Evolutionary conservation across 2,797 vertebrate genomes (phyloP).

Genomic region (Kryptolebias ocellatus): DNA sequence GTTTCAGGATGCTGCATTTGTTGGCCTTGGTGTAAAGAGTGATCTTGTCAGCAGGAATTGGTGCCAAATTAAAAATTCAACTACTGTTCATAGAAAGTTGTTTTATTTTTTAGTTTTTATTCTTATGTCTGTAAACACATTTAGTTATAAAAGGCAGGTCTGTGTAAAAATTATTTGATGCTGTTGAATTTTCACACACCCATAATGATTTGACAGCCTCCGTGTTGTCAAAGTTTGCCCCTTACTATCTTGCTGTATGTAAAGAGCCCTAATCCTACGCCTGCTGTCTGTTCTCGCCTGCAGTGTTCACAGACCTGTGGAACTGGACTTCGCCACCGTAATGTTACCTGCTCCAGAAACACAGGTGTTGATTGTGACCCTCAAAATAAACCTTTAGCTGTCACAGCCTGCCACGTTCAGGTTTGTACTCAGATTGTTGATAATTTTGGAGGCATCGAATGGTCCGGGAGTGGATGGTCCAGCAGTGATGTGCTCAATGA

Average conservation of each 20-base stretch:
- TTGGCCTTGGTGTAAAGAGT: no score
- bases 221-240: neutral
- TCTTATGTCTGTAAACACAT: no score
- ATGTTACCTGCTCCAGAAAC: conserved; percentile 84
- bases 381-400: conserved; percentile 67
- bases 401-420: conserved; percentile 67
- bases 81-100: no score
- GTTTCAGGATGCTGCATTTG: no score
- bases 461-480: conserved; percentile 91
- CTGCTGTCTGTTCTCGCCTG: neutral
- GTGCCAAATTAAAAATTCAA: no score
- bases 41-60: no score
- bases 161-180: no score
- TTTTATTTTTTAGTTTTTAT: no score
- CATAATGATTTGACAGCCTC: no score
- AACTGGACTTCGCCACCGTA: conserved; percentile 79
- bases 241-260: neutral
- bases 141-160: no score
- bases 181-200: no score
- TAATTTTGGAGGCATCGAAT: conserved; percentile 72
- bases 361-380: conserved; percentile 79
- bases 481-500: conserved; percentile 89
- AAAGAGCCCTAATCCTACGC: neutral
- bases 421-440: conserved; percentile 75
- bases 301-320: conserved; percentile 92